Conservation (phyloP, 2,113 vertebrate species). For the Cnemophilus loriae region DNA sequence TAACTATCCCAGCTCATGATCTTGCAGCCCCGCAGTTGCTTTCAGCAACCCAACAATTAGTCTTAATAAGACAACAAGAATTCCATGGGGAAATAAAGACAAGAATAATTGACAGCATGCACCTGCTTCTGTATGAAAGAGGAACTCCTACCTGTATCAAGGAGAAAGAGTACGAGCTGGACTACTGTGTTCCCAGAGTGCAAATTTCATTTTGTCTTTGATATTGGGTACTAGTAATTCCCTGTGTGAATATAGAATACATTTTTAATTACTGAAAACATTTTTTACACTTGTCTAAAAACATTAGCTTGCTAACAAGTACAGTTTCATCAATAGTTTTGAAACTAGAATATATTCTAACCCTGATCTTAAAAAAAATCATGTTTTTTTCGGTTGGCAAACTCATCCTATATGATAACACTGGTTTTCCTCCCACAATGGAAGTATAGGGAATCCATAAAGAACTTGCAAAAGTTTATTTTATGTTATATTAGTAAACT, state of each 20-base stretch:
- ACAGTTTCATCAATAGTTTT: neutral
- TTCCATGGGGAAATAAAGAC: neutral
- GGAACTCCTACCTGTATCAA: neutral
- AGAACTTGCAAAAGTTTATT: neutral
- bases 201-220: neutral
- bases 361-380: neutral
- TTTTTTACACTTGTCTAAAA: neutral
- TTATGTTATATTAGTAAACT: neutral
- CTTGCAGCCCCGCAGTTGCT: neutral
- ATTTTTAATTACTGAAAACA: neutral
- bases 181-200: neutral
- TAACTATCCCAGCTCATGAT: neutral
- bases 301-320: neutral
- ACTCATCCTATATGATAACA: fast-evolving
- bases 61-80: neutral
- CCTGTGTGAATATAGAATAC: neutral
- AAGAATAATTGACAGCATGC: conserved; percentile 1
- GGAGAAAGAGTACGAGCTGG: neutral
- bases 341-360: neutral
- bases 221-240: neutral
- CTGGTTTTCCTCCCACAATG: neutral
- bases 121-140: neutral
- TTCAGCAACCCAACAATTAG: neutral
- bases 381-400: neutral
- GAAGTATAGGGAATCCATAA: neutral